Evolutionary conservation across 1,140 invertebrate genomes (phyloP).

Genomic region (Zaprionus gabonicus): DNA sequence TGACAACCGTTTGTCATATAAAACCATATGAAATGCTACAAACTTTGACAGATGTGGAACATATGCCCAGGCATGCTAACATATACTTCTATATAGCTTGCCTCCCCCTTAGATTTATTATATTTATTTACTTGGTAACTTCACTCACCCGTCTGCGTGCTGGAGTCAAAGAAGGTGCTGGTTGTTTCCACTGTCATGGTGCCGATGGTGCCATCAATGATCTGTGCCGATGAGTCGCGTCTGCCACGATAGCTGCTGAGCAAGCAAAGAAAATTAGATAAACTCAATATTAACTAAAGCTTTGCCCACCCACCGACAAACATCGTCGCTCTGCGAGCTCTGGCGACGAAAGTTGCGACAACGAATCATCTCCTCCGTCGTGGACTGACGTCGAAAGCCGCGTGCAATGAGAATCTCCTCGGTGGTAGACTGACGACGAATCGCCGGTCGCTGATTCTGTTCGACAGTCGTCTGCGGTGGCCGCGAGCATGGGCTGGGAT

Average conservation of each 20-base stretch:
- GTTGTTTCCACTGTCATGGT: constrained; percentile 97
- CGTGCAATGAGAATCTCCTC: constrained; percentile 95
- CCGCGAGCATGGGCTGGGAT: constrained; percentile 90
- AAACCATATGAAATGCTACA: no score
- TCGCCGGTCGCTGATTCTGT: constrained; percentile 87
- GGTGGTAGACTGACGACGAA: constrained; percentile 94
- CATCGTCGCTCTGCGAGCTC: constrained; percentile 92
- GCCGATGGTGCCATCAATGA: constrained; percentile 95
- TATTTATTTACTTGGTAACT: neutral
- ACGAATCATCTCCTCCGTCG: constrained; percentile 96
- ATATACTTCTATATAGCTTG: neutral
- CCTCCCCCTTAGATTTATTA: no score
- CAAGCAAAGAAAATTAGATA: neutral
- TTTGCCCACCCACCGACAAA: constrained; percentile 85
- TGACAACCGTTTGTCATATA: no score
- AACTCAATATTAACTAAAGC: neutral
- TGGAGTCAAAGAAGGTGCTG: constrained; percentile 95
- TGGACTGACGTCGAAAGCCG: constrained; percentile 94
- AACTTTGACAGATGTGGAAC: no score
- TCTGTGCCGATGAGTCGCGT: constrained; percentile 94
- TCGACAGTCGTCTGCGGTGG: constrained; percentile 85
- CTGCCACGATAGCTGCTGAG: constrained; percentile 88
- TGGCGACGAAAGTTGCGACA: constrained; percentile 94
- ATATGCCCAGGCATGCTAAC: neutral
- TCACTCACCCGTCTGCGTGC: constrained; percentile 94